A percentile compares a stretch with the other conserved stretches of the same genome.
phyloP scores from a whole-genome alignment of 2,888 invertebrate species.

The Lithophane leautieri region DNA sequence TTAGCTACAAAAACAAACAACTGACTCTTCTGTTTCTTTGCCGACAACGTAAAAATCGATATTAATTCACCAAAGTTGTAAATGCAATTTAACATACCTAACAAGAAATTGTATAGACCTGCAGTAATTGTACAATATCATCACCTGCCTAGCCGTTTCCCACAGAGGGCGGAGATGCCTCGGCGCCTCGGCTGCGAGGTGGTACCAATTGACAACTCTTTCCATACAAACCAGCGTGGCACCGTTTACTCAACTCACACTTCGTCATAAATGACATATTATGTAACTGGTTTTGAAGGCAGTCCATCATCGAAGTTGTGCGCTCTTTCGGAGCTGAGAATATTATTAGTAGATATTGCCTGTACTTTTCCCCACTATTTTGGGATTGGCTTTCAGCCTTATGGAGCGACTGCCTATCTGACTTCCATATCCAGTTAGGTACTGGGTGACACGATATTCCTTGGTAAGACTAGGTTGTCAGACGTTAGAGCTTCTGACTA shows the following conservation, averaged over 20 bases:
- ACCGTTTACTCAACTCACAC: no score
- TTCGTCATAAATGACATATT: no score
- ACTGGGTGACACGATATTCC: background rate
- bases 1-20: background rate
- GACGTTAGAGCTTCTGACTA: background rate
- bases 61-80: no score
- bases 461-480: background rate
- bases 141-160: background rate
- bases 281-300: background rate
- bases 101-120: background rate
- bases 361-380: background rate
- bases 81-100: background rate
- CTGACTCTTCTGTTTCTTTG: background rate
- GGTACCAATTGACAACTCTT: no score
- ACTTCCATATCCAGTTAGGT: background rate
- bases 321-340: background rate
- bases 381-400: background rate
- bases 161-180: no score
- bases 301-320: background rate
- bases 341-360: background rate
- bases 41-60: no score
- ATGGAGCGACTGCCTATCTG: background rate
- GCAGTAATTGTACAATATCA: background rate
- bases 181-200: no score
- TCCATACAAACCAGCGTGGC: no score